These are phyloP conservation scores for Zaprionus camerounensis DNA, from an alignment of 1,140 invertebrate species.

Conservation along the genomic window DNA sequence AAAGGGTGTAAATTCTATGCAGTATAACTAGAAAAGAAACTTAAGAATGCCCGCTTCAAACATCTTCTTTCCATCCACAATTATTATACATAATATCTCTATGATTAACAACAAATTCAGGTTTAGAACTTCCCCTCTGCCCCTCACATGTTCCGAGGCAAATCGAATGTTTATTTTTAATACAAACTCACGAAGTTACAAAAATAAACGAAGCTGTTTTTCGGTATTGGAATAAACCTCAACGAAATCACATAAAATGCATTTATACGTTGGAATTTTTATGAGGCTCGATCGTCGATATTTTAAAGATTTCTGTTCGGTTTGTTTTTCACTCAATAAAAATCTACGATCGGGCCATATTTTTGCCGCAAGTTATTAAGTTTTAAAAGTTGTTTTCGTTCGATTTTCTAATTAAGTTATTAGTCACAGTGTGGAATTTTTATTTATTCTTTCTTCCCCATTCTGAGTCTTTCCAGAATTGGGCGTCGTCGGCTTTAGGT, in stretches of 20 bases:
- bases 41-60: not conserved
- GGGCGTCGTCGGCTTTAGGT: conserved; percentile 26
- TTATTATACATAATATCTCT: not conserved
- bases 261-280: conserved; percentile 76
- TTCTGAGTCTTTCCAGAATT: conserved; percentile 13
- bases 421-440: conserved; percentile 72
- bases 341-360: conserved; percentile 57
- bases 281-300: conserved; percentile 63
- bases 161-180: conserved; percentile 65
- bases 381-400: conserved; percentile 50
- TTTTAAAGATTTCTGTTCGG: conserved; percentile 64
- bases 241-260: conserved; percentile 66
- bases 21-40: not conserved
- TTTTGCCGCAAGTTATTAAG: conserved; percentile 76
- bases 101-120: not conserved
- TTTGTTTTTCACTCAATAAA: conserved; percentile 82
- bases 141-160: conserved; percentile 28
- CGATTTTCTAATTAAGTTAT: conserved; percentile 80
- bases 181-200: conserved; percentile 30
- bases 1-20: not conserved
- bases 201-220: conserved; percentile 39
- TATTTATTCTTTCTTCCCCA: conserved; percentile 8
- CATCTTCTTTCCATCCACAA: not conserved
- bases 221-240: conserved; percentile 18
- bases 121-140: not conserved